Evolutionary conservation across 2,888 invertebrate genomes (phyloP).

Genomic region (Agrilus biguttatus): DNA sequence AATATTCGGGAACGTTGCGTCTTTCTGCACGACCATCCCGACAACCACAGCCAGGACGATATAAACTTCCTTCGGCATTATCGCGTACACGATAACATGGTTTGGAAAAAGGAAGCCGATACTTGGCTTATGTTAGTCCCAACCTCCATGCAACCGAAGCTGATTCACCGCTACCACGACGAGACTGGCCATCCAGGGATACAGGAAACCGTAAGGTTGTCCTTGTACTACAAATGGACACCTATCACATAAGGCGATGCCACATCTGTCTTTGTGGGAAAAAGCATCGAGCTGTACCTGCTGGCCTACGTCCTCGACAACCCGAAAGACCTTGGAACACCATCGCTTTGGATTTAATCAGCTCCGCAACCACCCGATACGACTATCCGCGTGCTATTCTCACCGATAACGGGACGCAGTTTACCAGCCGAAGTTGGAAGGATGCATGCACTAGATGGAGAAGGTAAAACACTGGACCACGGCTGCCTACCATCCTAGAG

Average conservation of each 20-base stretch:
- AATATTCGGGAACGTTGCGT: neutral
- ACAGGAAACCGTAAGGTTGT: slow-evolving; percentile 10
- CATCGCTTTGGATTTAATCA: slow-evolving; percentile 5
- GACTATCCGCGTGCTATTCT: too few relatives aligned
- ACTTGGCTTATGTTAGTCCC: neutral
- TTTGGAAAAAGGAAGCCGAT: neutral
- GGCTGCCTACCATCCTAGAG: too few relatives aligned
- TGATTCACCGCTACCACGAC: slow-evolving; percentile 6
- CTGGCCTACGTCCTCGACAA: slow-evolving; percentile 3
- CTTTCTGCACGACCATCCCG: too few relatives aligned
- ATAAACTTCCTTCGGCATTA: too few relatives aligned
- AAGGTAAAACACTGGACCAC: too few relatives aligned
- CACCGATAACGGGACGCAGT: too few relatives aligned
- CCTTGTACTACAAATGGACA: slow-evolving; percentile 5
- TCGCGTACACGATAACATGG: neutral
- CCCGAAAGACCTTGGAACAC: slow-evolving; percentile 6
- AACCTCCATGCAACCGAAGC: neutral
- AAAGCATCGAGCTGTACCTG: slow-evolving; percentile 3
- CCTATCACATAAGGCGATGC: slow-evolving; percentile 12
- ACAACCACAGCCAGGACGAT: too few relatives aligned
- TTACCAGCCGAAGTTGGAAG: too few relatives aligned
- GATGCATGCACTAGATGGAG: too few relatives aligned
- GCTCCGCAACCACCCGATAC: too few relatives aligned
- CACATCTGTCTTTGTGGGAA: slow-evolving; percentile 4
- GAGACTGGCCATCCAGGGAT: slow-evolving; percentile 12